Percentiles rank a stretch among this genome's conserved stretches.
phyloP scores from a whole-genome alignment of 1,140 invertebrate species.

The Gryllus bimaculatus region DNA sequence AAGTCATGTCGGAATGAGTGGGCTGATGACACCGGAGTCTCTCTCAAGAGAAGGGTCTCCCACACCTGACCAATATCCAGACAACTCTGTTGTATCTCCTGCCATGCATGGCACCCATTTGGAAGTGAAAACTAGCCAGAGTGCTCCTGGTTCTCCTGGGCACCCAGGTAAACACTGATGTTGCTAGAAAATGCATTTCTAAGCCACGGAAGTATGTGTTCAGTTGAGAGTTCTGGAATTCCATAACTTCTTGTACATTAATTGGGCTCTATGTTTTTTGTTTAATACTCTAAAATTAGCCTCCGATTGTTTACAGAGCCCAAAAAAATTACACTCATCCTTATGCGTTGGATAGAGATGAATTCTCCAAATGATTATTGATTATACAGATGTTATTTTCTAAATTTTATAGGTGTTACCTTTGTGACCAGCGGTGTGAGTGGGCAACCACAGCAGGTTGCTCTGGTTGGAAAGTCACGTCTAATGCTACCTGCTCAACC shows the following conservation, averaged over 20 bases:
- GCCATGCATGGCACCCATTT: slow-evolving; percentile 30
- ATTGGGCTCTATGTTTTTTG: too few species aligned
- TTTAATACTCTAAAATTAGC: too few species aligned
- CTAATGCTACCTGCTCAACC: slow-evolving; percentile 40
- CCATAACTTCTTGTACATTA: too few species aligned
- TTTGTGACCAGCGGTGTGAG: slow-evolving; percentile 21
- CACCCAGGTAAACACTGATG: slow-evolving; percentile 28
- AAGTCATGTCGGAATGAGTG: slow-evolving; percentile 75
- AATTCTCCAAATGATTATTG: too few species aligned
- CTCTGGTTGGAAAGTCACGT: slow-evolving; percentile 33
- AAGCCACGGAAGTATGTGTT: too few species aligned
- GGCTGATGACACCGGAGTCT: slow-evolving; percentile 79
- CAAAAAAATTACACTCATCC: too few species aligned
- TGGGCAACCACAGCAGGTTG: slow-evolving; percentile 33
- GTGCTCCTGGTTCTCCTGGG: slow-evolving; percentile 58
- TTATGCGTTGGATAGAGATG: too few species aligned
- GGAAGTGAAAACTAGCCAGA: slow-evolving; percentile 47
- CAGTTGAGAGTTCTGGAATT: too few species aligned
- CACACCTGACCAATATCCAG: slow-evolving; percentile 51
- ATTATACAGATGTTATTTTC: not conserved
- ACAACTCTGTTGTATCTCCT: slow-evolving; percentile 41
- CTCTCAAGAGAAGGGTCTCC: slow-evolving; percentile 76
- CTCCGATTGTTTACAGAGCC: too few species aligned
- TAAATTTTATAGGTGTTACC: slow-evolving; percentile 15
- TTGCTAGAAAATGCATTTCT: too few species aligned